phyloP scores from a whole-genome alignment of 2,113 vertebrate genomes.

The Indicator maculatus region DNA sequence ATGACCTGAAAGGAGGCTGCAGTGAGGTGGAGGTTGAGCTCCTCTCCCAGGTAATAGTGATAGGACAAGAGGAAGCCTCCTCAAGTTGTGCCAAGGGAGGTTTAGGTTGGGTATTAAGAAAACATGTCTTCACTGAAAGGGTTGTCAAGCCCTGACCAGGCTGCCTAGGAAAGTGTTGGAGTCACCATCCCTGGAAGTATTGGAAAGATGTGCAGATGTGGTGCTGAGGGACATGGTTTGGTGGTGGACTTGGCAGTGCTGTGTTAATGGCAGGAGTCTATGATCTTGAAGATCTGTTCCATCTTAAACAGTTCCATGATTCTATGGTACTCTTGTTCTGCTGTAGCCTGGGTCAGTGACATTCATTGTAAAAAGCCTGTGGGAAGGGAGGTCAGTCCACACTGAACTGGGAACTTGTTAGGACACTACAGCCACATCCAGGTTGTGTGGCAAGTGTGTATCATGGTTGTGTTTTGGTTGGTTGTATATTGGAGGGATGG shows the following conservation, averaged over 20 bases:
- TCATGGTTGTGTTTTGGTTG: neutral
- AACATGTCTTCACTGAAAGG: too few relatives aligned
- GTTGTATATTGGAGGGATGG: neutral
- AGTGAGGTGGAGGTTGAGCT: neutral
- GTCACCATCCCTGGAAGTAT: too few relatives aligned
- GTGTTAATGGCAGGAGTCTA: neutral
- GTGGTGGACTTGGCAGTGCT: neutral
- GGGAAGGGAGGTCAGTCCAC: neutral
- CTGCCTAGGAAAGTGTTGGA: too few relatives aligned
- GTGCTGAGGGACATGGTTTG: too few relatives aligned
- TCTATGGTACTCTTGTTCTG: neutral
- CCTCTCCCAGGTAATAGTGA: neutral
- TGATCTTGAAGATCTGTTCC: neutral
- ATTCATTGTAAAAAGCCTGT: neutral
- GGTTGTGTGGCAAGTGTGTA: neutral
- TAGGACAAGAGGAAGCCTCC: neutral
- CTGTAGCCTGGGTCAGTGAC: neutral
- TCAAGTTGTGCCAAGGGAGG: neutral
- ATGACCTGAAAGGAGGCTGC: neutral
- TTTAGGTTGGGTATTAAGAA: neutral
- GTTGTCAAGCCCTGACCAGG: too few relatives aligned
- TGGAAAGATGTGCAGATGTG: neutral
- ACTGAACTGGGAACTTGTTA: neutral
- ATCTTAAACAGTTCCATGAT: neutral
- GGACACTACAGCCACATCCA: fast-evolving